Evolutionary conservation across 2,797 vertebrate species (phyloP).

Genomic region (Myiotriccus ornatus): DNA sequence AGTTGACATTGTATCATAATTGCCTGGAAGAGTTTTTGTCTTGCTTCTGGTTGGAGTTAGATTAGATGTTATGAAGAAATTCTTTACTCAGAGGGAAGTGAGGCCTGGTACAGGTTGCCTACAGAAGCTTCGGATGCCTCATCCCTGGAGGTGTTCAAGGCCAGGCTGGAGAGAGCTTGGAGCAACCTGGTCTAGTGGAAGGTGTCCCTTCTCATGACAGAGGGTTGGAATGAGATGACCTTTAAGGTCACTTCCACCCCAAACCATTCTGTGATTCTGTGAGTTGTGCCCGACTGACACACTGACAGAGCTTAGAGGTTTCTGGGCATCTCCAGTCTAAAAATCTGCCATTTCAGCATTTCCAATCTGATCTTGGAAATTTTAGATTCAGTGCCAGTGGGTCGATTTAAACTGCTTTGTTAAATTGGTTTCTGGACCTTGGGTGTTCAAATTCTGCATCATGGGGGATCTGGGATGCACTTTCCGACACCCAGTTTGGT

Average conservation of each 20-base stretch:
- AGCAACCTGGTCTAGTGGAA: background rate
- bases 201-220: background rate
- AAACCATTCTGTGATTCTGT: background rate
- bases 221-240: fast-evolving
- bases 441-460: background rate
- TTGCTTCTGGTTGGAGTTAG: background rate
- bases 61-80: background rate
- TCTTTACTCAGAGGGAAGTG: background rate
- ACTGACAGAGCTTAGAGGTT: background rate
- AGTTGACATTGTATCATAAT: background rate
- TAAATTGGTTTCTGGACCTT: background rate
- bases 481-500: background rate
- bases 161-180: background rate
- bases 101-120: background rate
- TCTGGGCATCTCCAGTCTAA: background rate
- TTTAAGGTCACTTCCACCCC: background rate
- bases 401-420: background rate
- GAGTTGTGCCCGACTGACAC: background rate
- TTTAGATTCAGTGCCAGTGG: background rate
- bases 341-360: background rate
- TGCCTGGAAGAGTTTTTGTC: background rate
- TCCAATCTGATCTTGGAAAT: background rate
- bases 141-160: background rate
- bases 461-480: background rate
- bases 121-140: background rate